Evolutionary conservation across 2,888 invertebrate genomes (phyloP), one percentile per base, ranked within the genome.

Genomic region (Hirtodrosophila confusa): DNA sequence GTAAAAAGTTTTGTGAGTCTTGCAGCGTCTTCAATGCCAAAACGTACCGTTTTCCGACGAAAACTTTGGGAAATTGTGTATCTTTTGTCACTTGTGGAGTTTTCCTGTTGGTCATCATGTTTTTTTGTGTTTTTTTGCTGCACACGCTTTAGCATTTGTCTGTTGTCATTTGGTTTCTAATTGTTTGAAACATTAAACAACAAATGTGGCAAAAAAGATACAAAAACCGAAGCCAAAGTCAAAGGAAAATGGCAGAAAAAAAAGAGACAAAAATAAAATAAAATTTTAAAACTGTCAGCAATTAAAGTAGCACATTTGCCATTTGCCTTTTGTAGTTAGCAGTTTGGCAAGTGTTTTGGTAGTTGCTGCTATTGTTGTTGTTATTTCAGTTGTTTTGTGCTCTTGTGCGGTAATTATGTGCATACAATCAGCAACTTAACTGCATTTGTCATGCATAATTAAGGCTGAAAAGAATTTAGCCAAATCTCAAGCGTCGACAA

Each of bases 401-500:
- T 69, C 53, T 36, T 66, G 50, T 67, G 54, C 51, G 70, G 72
- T 78, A 80, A 86, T 86, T 86, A 86, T 80, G 82, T 84, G 84
- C 84, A 80, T 80, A 84, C 66, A 78, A 84, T 84, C 75, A 84
- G 68, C 80, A 64, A 63, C 68, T 67, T 72, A 76, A 76, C 74
- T 67, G 77, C 74, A 82, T 82, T 86, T 75, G 85, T 85, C 85
- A 82, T 82, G 87, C 85, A 84, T 78, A 86, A 82, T 82, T 82
- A 82, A 70, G 76, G 67, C 75, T 69, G 60, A 67, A 45, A 51
- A 69, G 68, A 86, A 73, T 57, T 62, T 56, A 69, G 54, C 47
- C 45, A 68, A 75, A 67, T 67, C 64, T 60, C 45, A 80, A 63
- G 49, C 73, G 62, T 37, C 47, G 33, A 23, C 35, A 70, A 44